Evolutionary conservation across 30 jellyfish, hydroid and myxozoan genomes (phyloP), one percentile per base, ranked within the genome.

Genomic region (Aurelia coerulea): DNA sequence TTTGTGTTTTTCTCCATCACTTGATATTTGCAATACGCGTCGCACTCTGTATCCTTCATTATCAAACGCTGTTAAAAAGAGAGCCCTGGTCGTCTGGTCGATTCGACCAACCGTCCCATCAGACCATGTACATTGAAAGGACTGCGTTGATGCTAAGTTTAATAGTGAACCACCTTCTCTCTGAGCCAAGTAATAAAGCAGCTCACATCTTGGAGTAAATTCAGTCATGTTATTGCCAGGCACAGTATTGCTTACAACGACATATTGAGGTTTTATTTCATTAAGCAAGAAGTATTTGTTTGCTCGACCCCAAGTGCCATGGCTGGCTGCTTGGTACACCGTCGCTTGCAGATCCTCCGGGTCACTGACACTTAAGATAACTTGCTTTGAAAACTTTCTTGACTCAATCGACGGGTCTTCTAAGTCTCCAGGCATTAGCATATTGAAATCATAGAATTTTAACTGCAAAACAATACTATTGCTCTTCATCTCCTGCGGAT

Each of bases 1-100:
- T 73, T 71, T 87, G 60, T 87, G 96, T 69, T 68, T 76, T 16
- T 87, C 96, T 10, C 96, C 96, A 51, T 87, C 96, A 56, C 96
- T 87, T 42, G 96, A 87, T 34, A 87, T 77, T 8, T 78, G 89
- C 77, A 87, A 87, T 12, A 87, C 62, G 15, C 88, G 88, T 1
- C 96, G 88, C 29, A 87, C 90, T 64, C 62, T 87, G 65, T 78
- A 87, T 14, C 59, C 89, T 12, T 67, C 77, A 10, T 19, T 19
- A 53, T 87, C 96, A 54, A 62, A 87, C 8, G 96, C 96, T 6
- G 96, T 87, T 15, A 87, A 68, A 65, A 87, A 87, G 0, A 87
- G 29, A 41, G 90, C 96, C 42, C 90, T 50, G 13, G 51, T 66
- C 29, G 96, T 87, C n/a, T 78, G 82, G 2, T 60, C 68, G 0